A percentile compares a stretch with the other conserved stretches of the same genome.
These are phyloP conservation scores for Apaloderma vittatum DNA, from an alignment of 2,113 vertebrate species.

Conservation along the genomic window DNA sequence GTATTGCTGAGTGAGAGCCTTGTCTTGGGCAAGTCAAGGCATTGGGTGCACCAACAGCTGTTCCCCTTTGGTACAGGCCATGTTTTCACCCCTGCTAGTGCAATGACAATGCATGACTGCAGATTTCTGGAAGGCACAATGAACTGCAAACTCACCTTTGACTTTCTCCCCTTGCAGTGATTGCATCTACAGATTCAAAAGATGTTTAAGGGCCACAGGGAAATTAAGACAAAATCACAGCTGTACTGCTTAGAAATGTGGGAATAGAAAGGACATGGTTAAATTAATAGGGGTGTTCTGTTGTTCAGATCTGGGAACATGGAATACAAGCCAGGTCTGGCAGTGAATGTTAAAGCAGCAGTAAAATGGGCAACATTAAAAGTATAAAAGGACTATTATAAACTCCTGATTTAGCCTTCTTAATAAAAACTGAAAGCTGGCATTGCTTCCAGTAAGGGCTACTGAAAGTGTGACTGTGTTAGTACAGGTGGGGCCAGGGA, in stretches of 20 bases:
- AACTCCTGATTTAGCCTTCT: conserved; percentile 63
- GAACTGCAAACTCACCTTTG: not conserved
- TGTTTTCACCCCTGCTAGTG: not conserved
- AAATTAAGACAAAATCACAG: conserved; percentile 63
- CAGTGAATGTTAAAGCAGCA: conserved; percentile 70
- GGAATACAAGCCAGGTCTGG: conserved; percentile 67
- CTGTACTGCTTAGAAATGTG: conserved; percentile 39
- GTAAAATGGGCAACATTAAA: conserved; percentile 68
- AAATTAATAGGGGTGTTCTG: conserved; percentile 66
- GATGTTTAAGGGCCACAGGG: conserved; percentile 15
- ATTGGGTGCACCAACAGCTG: not conserved
- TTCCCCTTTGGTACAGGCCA: not conserved
- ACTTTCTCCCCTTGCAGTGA: not conserved
- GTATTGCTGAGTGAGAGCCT: not conserved
- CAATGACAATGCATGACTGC: not conserved
- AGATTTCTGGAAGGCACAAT: not conserved
- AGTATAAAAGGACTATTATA: conserved; percentile 77
- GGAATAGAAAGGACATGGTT: conserved; percentile 56
- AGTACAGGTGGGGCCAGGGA: conserved; percentile 25
- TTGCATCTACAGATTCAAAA: not conserved
- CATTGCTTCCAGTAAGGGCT: conserved; percentile 52
- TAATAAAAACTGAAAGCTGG: conserved; percentile 66
- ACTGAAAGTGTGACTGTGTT: conserved; percentile 67
- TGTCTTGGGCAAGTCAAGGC: not conserved
- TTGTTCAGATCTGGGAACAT: conserved; percentile 66